Evolutionary conservation across 2,113 vertebrate species (phyloP).

Genomic region (Pithys albifrons): DNA sequence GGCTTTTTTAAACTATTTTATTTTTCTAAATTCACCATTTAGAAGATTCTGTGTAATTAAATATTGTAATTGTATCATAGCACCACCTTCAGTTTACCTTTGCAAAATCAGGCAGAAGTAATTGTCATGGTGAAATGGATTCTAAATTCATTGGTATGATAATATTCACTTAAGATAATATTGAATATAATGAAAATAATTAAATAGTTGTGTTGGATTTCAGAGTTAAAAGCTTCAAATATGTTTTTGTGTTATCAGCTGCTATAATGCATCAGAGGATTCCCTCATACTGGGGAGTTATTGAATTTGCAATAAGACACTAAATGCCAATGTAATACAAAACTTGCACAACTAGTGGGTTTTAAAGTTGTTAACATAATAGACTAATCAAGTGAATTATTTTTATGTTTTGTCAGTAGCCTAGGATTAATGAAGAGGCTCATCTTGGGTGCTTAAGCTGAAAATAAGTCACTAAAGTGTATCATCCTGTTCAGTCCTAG

Average conservation of each 20-base stretch:
- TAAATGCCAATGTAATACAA: not conserved
- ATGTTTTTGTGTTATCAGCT: constrained; percentile 57
- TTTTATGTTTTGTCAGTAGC: not conserved
- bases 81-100: not conserved
- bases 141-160: constrained; percentile 2
- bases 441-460: not conserved
- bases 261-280: constrained; percentile 38
- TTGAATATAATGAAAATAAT: constrained; percentile 15
- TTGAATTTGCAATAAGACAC: constrained; percentile 24
- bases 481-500: not conserved
- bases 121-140: constrained; percentile 8
- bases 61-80: not conserved
- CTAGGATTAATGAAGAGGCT: not conserved
- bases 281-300: constrained; percentile 36
- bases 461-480: not conserved
- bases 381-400: not conserved
- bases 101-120: not conserved
- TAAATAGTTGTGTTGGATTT: constrained; percentile 36
- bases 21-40: not conserved
- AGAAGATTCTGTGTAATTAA: not conserved
- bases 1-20: not conserved
- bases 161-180: constrained; percentile 44
- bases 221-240: constrained; percentile 11
- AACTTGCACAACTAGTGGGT: constrained; percentile 1
- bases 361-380: constrained; percentile 29